phyloP scores from a whole-genome alignment of 2,888 invertebrate genomes.

The Zeuzera pyrina region DNA sequence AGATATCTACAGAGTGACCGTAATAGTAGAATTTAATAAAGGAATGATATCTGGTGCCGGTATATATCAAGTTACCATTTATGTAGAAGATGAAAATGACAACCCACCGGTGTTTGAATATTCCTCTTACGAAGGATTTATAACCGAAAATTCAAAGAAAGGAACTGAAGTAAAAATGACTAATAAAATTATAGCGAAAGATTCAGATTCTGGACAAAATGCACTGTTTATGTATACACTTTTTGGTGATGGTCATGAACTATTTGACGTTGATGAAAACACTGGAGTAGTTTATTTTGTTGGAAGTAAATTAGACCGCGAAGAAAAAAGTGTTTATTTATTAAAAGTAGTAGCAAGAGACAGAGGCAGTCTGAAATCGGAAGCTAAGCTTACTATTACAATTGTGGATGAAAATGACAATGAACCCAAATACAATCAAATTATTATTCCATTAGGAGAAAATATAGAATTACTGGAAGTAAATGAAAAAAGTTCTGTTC shows the following conservation, averaged over 20 bases:
- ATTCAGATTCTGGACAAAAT: slow-evolving; percentile 80
- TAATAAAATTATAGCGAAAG: slow-evolving; percentile 78
- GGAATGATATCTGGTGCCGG: slow-evolving; percentile 80
- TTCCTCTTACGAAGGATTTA: slow-evolving; percentile 80
- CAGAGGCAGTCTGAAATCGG: slow-evolving; percentile 81
- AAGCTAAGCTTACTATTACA: slow-evolving; percentile 79
- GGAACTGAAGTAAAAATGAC: slow-evolving; percentile 81
- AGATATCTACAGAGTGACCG: slow-evolving; percentile 81
- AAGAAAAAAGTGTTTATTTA: slow-evolving; percentile 78
- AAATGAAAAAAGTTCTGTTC: slow-evolving; percentile 65
- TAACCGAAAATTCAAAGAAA: slow-evolving; percentile 82
- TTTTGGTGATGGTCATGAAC: slow-evolving; percentile 82
- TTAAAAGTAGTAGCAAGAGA: slow-evolving; percentile 84
- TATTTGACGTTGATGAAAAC: slow-evolving; percentile 79
- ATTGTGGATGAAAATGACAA: slow-evolving; percentile 89
- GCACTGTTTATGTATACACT: slow-evolving; percentile 79
- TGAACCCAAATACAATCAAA: slow-evolving; percentile 78
- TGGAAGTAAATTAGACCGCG: slow-evolving; percentile 79
- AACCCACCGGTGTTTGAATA: slow-evolving; percentile 86
- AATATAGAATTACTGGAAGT: slow-evolving; percentile 77
- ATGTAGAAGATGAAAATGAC: slow-evolving; percentile 90
- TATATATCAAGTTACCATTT: slow-evolving; percentile 84
- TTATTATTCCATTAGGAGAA: slow-evolving; percentile 79
- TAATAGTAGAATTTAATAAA: slow-evolving; percentile 84
- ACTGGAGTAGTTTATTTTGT: slow-evolving; percentile 75